Percentiles rank a stretch among this genome's conserved stretches.
phyloP scores from a whole-genome alignment of 1,140 invertebrate species.

The Nomia melanderi region DNA sequence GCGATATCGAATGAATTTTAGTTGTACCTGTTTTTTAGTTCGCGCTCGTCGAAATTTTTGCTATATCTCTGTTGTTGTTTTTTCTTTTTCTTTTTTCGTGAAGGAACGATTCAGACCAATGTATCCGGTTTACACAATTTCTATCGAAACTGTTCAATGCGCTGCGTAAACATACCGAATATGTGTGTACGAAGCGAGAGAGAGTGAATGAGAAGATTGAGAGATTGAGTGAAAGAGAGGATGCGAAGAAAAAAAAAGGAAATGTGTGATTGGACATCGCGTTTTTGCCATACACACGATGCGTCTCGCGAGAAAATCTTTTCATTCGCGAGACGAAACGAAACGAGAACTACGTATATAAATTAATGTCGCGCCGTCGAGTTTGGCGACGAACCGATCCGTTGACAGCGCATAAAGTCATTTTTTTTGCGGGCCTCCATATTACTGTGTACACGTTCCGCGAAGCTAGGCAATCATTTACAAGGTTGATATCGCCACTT shows the following conservation, averaged over 20 bases:
- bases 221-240: too few relatives aligned
- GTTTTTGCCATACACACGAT: too few relatives aligned
- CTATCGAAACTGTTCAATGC: constrained; percentile 27
- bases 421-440: constrained; percentile 63
- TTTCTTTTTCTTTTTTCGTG: too few relatives aligned
- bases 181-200: background rate
- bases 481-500: too few relatives aligned
- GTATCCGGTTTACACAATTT: constrained; percentile 24
- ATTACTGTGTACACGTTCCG: constrained; percentile 64
- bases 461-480: too few relatives aligned
- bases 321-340: constrained; percentile 8
- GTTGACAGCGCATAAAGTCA: constrained; percentile 57
- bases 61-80: constrained; percentile 30
- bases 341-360: background rate
- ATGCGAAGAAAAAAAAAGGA: too few relatives aligned
- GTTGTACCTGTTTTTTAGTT: constrained; percentile 65
- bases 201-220: background rate
- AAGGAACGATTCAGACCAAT: constrained; percentile 25
- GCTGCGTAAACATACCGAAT: constrained; percentile 14
- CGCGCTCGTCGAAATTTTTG: constrained; percentile 61
- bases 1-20: constrained; percentile 46
- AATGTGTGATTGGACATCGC: too few relatives aligned
- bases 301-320: too few relatives aligned
- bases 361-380: too few relatives aligned
- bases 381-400: constrained; percentile 39